Conservation (phyloP, 92 coral and sea anemone genomes). For the Epizoanthus ramosus region DNA sequence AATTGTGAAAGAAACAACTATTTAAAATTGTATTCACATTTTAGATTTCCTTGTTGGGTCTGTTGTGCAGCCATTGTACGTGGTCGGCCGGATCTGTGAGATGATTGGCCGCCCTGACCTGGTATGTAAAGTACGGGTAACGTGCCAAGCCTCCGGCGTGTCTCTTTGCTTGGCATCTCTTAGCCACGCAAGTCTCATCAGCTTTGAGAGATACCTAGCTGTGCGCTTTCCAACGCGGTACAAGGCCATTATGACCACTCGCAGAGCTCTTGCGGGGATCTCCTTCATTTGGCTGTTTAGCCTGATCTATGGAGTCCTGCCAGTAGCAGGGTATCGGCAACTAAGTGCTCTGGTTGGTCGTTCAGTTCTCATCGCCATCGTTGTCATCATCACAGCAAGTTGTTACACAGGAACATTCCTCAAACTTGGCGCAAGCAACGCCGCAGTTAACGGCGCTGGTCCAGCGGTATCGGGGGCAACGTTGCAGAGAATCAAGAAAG, state of each 20-base stretch:
- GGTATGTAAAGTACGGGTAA: too few relatives aligned
- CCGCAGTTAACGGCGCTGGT: neutral
- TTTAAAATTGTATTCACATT: too few relatives aligned
- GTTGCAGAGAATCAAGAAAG: too few relatives aligned
- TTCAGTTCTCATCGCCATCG: neutral
- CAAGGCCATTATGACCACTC: neutral
- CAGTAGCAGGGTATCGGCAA: neutral
- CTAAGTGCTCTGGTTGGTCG: neutral
- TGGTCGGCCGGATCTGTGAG: too few relatives aligned
- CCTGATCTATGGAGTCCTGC: constrained; percentile 2
- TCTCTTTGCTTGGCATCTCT: neutral
- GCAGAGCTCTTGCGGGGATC: too few relatives aligned
- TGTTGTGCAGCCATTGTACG: too few relatives aligned
- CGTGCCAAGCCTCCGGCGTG: neutral
- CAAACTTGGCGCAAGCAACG: neutral
- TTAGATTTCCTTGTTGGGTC: too few relatives aligned
- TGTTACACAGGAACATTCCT: neutral
- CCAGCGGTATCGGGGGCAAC: neutral
- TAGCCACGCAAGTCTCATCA: neutral
- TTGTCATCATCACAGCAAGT: neutral
- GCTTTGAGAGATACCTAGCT: constrained; percentile 22
- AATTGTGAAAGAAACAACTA: too few relatives aligned
- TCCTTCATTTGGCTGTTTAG: neutral
- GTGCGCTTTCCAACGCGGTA: constrained; percentile 10
- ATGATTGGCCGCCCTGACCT: too few relatives aligned